Percentiles rank a stretch among this genome's conserved stretches.
Evolutionary conservation across 2,888 invertebrate species (phyloP).

Genomic region (Acronicta leporina): DNA sequence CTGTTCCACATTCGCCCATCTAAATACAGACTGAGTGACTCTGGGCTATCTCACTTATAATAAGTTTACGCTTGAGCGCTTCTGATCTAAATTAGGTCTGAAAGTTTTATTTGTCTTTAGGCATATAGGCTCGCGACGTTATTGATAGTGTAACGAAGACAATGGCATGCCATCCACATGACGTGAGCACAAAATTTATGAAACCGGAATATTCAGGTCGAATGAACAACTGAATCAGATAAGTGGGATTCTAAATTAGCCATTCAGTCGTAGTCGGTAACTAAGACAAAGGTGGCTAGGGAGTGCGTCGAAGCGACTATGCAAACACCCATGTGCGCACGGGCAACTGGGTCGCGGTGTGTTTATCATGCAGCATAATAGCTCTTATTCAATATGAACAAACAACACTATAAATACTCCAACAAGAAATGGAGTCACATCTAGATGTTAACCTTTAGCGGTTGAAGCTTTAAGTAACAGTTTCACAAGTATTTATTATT

Average conservation of each 20-base stretch:
- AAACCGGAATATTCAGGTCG: conserved; percentile 82
- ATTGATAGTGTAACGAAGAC: conserved; percentile 68
- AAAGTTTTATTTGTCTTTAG: conserved; percentile 60
- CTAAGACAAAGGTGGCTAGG: conserved; percentile 81
- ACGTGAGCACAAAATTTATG: conserved; percentile 76
- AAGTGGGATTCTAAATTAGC: conserved; percentile 82
- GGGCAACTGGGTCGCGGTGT: conserved; percentile 77
- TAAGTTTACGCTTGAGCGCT: conserved; percentile 58
- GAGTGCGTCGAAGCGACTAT: conserved; percentile 78
- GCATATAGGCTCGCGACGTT: conserved; percentile 55
- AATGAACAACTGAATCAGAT: conserved; percentile 85
- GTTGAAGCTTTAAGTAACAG: conserved; percentile 41
- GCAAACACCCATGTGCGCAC: conserved; percentile 75
- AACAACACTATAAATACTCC: conserved; percentile 52
- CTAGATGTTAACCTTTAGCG: conserved; percentile 47
- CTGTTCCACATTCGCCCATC: conserved; percentile 66
- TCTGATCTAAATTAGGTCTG: conserved; percentile 56
- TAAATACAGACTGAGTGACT: conserved; percentile 62
- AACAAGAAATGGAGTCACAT: conserved; percentile 41
- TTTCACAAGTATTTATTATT: conserved; percentile 61
- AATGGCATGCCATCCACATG: conserved; percentile 76
- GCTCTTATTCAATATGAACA: conserved; percentile 73
- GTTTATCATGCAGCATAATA: conserved; percentile 74
- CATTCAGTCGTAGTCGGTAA: conserved; percentile 75
- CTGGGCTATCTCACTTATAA: conserved; percentile 67